Percentiles rank a stretch among this genome's conserved stretches.
Conservation (phyloP, 1,140 invertebrate species). For the Drosophila sproati region DNA sequence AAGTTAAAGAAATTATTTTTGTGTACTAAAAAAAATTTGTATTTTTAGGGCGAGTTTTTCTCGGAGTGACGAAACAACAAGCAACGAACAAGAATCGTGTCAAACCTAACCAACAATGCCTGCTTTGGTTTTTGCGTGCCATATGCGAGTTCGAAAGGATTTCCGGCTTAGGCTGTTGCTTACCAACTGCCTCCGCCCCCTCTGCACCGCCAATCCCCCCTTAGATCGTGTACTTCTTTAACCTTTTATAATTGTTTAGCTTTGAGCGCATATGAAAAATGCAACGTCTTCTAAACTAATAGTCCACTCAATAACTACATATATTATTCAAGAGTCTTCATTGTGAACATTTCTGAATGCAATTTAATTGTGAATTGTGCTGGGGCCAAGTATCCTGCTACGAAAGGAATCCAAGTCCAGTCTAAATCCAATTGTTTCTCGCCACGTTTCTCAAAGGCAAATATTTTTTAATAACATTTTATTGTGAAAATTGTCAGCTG, state of each 20-base stretch:
- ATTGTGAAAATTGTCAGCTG: conserved; percentile 2
- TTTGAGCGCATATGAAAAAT: conserved; percentile 54
- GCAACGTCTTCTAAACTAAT: conserved; percentile 60
- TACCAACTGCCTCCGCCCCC: conserved; percentile 30
- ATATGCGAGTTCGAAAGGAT: conserved; percentile 81
- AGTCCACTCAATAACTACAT: conserved; percentile 56
- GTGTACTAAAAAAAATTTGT: no score
- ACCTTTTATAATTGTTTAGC: conserved; percentile 77
- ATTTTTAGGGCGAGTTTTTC: no score
- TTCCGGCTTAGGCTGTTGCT: conserved; percentile 76
- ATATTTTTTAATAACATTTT: conserved; percentile 1
- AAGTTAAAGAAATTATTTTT: no score
- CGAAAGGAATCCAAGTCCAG: no score
- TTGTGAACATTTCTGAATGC: conserved; percentile 42
- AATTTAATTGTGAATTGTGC: neutral
- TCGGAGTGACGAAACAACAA: neutral
- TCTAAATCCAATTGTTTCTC: neutral
- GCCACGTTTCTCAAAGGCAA: neutral
- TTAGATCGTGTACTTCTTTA: conserved; percentile 10
- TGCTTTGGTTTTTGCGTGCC: conserved; percentile 78
- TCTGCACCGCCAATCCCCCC: neutral
- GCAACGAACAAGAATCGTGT: conserved; percentile 15
- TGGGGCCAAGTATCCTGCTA: neutral
- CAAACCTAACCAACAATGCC: conserved; percentile 35
- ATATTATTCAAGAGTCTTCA: conserved; percentile 63